Base-by-base conservation (phyloP, 2,888 invertebrate species). In the Xestia c-nigrum region DNA sequence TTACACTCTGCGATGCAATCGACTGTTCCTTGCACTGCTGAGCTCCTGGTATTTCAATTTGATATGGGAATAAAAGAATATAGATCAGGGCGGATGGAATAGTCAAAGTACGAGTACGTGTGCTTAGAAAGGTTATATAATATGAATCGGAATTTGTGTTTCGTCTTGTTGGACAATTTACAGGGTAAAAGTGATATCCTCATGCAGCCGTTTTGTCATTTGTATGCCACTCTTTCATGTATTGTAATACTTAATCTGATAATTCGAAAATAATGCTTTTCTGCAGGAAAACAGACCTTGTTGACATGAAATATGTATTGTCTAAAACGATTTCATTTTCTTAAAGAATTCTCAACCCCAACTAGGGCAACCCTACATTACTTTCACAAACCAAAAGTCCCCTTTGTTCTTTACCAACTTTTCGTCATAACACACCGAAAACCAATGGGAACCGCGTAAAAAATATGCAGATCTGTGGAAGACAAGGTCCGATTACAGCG, bases 401-500 rank as follows among this genome's bases (percentile, higher is more conserved):
- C 40, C 66, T 64, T 76, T 74, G 76, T 78, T 85, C 72, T 76
- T 81, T 59, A 40, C 69, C 40, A 79, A 81, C 61, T 83, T 79
- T 80, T 71, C 72, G 80, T 80, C 73, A 81, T 82, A 84, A 81
- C 75, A 79, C 83, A 83, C 85, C 83, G 69, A 82, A 86, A 83
- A 61, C 78, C 85, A 76, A 80, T 84, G 84, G 69, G 40, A 74
- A 81, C 76, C 80, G 80, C 84, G 83, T 88, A 86, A 89, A 90
- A 88, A 90, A 88, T 86, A 91, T 90, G 89, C 89, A 91, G 90
- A 91, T 90, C 89, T 86, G 80, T 85, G 73, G 82, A 81, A 86
- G 85, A 88, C 89, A 86, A 80, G 85, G 88, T 87, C 88, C 91
- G 90, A 90, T 88, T 89, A 88, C 89, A 84, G 80, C 64, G 76